Conservation (phyloP, 2,797 vertebrate genomes). For the Clarias pachynema region DNA sequence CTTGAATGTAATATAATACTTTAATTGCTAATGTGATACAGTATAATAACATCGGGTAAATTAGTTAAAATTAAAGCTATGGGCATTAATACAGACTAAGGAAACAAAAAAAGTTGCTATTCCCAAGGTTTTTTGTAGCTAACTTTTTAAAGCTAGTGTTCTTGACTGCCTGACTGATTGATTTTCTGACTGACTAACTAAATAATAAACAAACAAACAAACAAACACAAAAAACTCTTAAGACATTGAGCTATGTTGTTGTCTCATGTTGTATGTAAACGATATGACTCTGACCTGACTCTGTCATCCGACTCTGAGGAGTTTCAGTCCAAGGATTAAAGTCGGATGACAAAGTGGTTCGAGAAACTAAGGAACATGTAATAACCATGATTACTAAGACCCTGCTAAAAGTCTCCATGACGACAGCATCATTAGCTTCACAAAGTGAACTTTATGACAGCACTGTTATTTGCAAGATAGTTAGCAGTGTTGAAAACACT, state of each 20-base stretch:
- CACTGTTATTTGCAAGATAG: background rate
- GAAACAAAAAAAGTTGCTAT: background rate
- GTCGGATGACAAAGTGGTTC: no score
- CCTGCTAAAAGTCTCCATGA: background rate
- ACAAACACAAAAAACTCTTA: background rate
- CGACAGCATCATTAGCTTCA: slow-evolving; percentile 16
- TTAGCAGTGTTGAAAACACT: slow-evolving; percentile 1
- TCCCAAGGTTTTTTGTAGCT: background rate
- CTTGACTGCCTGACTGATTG: background rate
- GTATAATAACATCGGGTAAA: background rate
- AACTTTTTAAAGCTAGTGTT: background rate
- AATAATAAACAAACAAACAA: background rate
- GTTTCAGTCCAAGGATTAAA: no score
- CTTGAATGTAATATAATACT: background rate
- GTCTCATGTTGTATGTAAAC: background rate
- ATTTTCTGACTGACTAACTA: no score
- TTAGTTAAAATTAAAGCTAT: background rate
- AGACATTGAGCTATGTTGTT: background rate
- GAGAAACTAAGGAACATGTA: background rate
- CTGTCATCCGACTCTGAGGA: background rate
- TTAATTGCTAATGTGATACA: background rate
- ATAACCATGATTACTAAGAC: slow-evolving; percentile 1
- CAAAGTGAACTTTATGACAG: background rate
- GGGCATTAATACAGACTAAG: background rate
- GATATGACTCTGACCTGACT: background rate